Base-by-base conservation (phyloP, 2,113 vertebrate species). In the Halichoeres trimaculatus region DNA sequence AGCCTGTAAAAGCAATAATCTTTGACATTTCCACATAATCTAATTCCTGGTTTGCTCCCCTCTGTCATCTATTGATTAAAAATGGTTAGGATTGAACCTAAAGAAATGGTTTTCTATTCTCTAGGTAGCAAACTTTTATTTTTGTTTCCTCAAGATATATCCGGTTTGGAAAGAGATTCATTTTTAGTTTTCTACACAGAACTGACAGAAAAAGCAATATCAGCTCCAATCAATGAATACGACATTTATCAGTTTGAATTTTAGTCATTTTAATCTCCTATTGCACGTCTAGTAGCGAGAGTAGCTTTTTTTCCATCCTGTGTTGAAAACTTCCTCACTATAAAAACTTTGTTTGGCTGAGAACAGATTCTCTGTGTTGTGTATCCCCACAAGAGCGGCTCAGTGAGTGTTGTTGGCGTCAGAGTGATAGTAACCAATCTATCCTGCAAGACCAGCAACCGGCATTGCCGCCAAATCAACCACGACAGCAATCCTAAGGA, bases 1-100 rank as follows among this genome's bases (percentile, higher is more conserved):
- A 41, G 57, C 64, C 45, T 77, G 57, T 48, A 57, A 83, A 77
- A 73, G 62, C 78, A 81, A 76, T 78, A 78, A 74, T 74, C 68
- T 68, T 16, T 85, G 77, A 84, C 72, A 82, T 80, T 80, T 79
- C 61, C 78, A 84, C 64, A 81, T 67, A 35, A 80, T 84, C 8
- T 30, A 61, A 66, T 74, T 71, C 53, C 34, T 75, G 57, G 74
- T 75, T 61, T 59, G 11, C 34, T 64, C n/a, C 52, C 55, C 48
- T 76, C 26, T 64, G 34, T 77, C 57, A 72, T 48, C 59, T 62
- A 69, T 70, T 73, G 74, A 81, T 74, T 30, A 54, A 13, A 71
- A 74, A 35, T 57, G 26, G 24, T 64, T 24, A 19, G 59, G 54
- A 74, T 1, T 68, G 59, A 70, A 67, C 60, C 30, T 57, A 59